These are phyloP conservation scores for Tadarida brasiliensis DNA, from an alignment of 2,797 vertebrate species.

Conservation along the genomic window DNA sequence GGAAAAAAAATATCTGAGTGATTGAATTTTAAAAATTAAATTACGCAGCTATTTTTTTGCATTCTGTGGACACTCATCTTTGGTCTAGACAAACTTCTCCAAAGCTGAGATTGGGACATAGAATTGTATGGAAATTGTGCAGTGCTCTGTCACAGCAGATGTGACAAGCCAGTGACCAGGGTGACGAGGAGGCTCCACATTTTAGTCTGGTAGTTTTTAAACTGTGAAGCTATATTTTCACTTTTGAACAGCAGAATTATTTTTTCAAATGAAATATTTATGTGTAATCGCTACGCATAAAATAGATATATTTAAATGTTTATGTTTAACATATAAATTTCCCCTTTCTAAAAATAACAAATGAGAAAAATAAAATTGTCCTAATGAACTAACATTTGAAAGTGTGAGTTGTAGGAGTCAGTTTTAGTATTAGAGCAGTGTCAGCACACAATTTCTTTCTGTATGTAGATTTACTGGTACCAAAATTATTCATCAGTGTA, in stretches of 20 bases:
- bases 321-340: background rate
- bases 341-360: background rate
- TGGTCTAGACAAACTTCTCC: background rate
- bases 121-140: background rate
- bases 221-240: background rate
- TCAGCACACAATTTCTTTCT: background rate
- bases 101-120: background rate
- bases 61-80: background rate
- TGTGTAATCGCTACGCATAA: background rate
- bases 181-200: background rate
- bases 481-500: background rate
- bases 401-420: background rate
- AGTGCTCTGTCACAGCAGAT: background rate
- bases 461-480: background rate
- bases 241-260: background rate
- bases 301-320: constrained; percentile 16
- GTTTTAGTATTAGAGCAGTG: fast-evolving
- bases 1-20: background rate
- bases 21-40: constrained; percentile 60
- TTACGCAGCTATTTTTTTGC: constrained; percentile 42
- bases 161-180: background rate
- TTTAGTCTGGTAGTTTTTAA: background rate
- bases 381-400: background rate
- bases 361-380: background rate
- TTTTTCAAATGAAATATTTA: background rate